Evolutionary conservation across 2,888 invertebrate genomes (phyloP), one percentile per base, ranked within the genome.

Genomic region (Sarcophaga subvicina): DNA sequence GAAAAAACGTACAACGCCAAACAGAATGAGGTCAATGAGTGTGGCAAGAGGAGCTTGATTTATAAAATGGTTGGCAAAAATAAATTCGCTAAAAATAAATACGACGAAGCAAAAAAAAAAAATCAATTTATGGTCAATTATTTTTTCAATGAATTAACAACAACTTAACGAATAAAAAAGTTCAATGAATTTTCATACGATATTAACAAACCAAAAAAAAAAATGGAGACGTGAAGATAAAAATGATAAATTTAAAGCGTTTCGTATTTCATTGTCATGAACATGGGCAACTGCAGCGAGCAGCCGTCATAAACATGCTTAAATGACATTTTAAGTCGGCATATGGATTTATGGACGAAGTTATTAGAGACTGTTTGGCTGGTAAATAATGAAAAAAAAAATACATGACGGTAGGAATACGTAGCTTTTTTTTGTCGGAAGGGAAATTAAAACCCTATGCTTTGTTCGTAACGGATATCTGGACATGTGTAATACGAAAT

Each of bases 211-310:
- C 11, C 70, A 59, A 76, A 25, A 71, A 76, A 17, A 67, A 54
- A 25, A 66, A 14, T 20, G 54, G 1, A 4, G 12, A 54, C 4
- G 17, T 17, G 5, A 54, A 54, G 17, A 54, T 54, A 64, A 17
- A 76, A 49, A 49, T 20, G 5, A 59, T 69, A 79, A 85, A 4
- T 80, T 66, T 27, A 80, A 64, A 79, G 37, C 59, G 83, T 83
- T 87, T 87, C 81, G 81, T 84, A 87, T 87, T 87, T 87, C 86
- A 86, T 70, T 86, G 86, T 81, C 83, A 81, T 72, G 66, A 76
- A 80, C 76, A 80, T 37, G 62, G 80, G 81, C 86, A 87, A 87
- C 71, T 79, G 83, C 86, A 81, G 75, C 73, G 47, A 62, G 64
- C 59, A 73, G 59, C 66, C 70, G 54, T 83, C 72, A 80, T 83